phyloP scores from a whole-genome alignment of 1,140 invertebrate genomes.

The Dendrolimus kikuchii region DNA sequence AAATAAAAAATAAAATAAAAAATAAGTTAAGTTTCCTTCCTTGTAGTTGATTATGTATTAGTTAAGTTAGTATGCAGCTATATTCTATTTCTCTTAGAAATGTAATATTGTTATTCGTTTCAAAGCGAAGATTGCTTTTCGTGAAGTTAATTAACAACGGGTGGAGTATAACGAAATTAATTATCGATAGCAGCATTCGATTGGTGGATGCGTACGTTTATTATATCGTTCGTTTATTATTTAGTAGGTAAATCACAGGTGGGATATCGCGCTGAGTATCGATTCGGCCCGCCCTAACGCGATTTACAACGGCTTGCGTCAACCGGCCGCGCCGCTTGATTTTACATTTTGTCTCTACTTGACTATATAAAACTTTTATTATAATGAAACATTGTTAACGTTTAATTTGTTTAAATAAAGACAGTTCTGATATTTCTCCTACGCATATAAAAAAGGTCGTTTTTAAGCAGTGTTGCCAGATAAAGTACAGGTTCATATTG shows the following conservation, averaged over 20 bases:
- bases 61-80: too few relatives aligned
- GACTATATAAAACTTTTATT: not conserved
- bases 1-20: too few relatives aligned
- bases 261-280: slow-evolving; percentile 44
- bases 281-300: slow-evolving; percentile 39
- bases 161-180: slow-evolving; percentile 39
- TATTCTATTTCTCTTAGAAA: too few relatives aligned
- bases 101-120: not conserved
- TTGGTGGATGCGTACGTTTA: slow-evolving; percentile 36
- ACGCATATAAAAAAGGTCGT: too few relatives aligned
- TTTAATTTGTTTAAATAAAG: too few relatives aligned
- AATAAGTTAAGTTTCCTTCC: too few relatives aligned
- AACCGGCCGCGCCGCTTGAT: slow-evolving; percentile 31
- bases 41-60: too few relatives aligned
- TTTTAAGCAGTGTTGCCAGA: too few relatives aligned
- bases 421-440: too few relatives aligned
- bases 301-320: slow-evolving; percentile 41
- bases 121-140: slow-evolving; percentile 16
- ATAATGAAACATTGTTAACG: not conserved
- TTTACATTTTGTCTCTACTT: slow-evolving; percentile 24
- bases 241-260: slow-evolving; percentile 50
- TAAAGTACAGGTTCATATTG: too few relatives aligned
- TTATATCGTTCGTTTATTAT: slow-evolving; percentile 15
- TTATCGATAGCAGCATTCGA: slow-evolving; percentile 49
- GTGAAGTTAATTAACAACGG: slow-evolving; percentile 46